Percentiles rank a stretch among this genome's conserved stretches.
phyloP scores from a whole-genome alignment of 2,113 vertebrate genomes.

The human region DNA sequence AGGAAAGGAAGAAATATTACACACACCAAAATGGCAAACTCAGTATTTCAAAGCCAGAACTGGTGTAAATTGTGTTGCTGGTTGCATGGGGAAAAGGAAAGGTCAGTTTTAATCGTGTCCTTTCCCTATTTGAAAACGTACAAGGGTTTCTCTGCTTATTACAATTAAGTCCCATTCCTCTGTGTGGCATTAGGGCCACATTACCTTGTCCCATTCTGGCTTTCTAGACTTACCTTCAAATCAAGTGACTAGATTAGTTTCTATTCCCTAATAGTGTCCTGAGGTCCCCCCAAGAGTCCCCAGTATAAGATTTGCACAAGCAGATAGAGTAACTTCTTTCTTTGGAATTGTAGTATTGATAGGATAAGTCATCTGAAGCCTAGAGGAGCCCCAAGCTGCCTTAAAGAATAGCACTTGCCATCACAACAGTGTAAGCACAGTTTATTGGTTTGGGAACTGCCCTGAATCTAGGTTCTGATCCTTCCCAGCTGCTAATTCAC shows the following conservation, averaged over 20 bases:
- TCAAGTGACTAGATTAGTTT: conserved; percentile 4
- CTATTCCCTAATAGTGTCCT: neutral
- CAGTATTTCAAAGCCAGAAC: neutral
- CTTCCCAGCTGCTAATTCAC: neutral
- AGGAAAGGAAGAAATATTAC: neutral
- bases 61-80: neutral
- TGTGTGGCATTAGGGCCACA: neutral
- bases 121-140: neutral
- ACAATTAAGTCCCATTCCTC: neutral
- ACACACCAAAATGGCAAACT: neutral
- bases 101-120: neutral
- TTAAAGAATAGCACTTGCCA: neutral
- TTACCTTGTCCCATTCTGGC: neutral
- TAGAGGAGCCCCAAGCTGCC: too few species aligned
- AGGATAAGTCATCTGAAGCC: neutral
- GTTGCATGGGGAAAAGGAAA: neutral
- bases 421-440: neutral
- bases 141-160: neutral
- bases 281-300: neutral
- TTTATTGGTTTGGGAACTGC: neutral
- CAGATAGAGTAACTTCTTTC: neutral
- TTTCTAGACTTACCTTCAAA: neutral
- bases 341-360: neutral
- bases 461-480: neutral
- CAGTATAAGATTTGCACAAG: neutral